Base-by-base conservation (phyloP, 2,113 vertebrate species). In the Aegithalos caudatus region DNA sequence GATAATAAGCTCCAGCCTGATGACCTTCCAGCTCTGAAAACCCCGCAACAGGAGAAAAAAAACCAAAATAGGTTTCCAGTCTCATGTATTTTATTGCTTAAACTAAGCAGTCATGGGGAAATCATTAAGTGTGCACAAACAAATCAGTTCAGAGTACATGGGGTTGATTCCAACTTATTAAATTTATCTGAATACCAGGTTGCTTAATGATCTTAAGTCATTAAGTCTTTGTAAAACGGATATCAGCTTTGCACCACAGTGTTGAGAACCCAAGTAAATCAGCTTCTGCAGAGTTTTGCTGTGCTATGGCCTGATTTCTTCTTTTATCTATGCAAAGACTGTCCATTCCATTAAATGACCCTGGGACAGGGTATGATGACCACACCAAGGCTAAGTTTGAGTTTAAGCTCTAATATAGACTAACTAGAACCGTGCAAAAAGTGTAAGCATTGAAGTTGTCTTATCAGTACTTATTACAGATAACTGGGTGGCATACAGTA, bases 401-500 rank as follows among this genome's bases (percentile, higher is more conserved):
- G 22, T 69, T 86, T 28, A 28, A 84, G 24, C 58, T 74, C 33
- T 48, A 86, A 77, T 20, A 54, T 12, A 61, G 42, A 57, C 21
- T 24, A 13, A n/a, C n/a, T 0, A 64, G 53, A 15, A 48, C 20
- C n/a, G 15, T n/a, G 13, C 22, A 62, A 74, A 45, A 84, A 35
- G 14, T 35, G 31, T 7, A 73, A 17, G 24, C 28, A 33, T 5
- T n/a, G 19, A 69, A 60, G 15, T 7, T 56, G 40, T 21, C 51
- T 74, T 74, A 60, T 35, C 47, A 28, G 20, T 20, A 8, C 37
- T 48, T 61, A 56, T 2, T 50, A 67, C 1, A 60, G n/a, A 20
- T 31, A 64, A 61, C 7, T 4, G 6, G 9, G 14, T 84, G 78
- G 50, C 27, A 47, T 3, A 27, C 0, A 0, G 9, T 25, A 64